Evolutionary conservation across 2,797 vertebrate genomes (phyloP), one percentile per base, ranked within the genome.

Genomic region (Protosalanx chinensis): DNA sequence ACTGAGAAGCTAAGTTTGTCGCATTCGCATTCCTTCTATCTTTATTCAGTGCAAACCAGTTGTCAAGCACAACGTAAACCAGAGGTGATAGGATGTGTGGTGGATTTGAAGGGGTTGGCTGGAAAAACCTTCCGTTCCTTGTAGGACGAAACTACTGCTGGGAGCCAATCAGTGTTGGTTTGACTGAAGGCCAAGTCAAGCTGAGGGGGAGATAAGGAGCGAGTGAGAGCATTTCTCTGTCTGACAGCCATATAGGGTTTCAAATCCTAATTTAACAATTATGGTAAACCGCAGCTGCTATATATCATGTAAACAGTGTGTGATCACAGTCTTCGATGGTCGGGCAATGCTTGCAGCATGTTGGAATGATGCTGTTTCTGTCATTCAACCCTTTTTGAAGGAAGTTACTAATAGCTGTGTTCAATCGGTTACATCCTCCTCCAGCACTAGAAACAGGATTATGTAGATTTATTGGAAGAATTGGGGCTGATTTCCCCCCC

Each of bases 231-330:
- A 62, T 59, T 32, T 27, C 30, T 27, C 66, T 70, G 67, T 67
- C 49, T 27, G 66, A 59, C 74, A 60, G n/a, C 30, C 58, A 18
- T n/a, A 74, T 56, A 74, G 41, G 5, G 5, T 56, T 74, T 29
- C 32, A 68, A 13, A 49, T 71, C 30, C 32, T 66, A 51, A 64
- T 76, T 49, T 74, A 72, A 65, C 73, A 75, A 23, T 51, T 74
- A 59, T 76, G 68, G 72, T 81, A 35, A 27, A 41, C 77, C 72
- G 70, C 72, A 75, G 77, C 64, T 74, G 79, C 73, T 77, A 58
- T 72, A 68, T 71, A 63, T 7, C 71, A 1, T 66, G 56, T 71
- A 66, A 78, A 60, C 64, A 58, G 7, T 23, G 68, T 18, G 35
- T 70, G 60, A 61, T 63, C 49, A 33, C 53, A 64, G 61, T 53